Evolutionary conservation across 1,140 invertebrate genomes (phyloP), one percentile per base, ranked within the genome.

Genomic region (Andricus grossulariae): DNA sequence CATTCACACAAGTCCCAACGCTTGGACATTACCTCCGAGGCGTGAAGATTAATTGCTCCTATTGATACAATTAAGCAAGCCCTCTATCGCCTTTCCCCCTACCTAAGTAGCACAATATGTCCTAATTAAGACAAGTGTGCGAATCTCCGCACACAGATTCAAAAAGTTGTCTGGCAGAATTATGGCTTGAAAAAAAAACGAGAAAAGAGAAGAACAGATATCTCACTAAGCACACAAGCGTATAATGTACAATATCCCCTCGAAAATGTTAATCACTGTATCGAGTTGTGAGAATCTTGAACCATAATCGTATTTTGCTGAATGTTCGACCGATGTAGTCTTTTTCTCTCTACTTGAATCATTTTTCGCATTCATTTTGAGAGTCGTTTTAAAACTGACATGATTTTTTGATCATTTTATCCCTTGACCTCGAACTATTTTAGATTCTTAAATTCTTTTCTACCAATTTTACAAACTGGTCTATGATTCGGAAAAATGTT

Each of bases 1-100:
- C 80, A 85, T 83, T 82, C 84, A 87, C 50, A 76, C 86, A 19
- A 85, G 84, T 82, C 86, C 88, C 51, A 91, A 90, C 78, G 83
- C 89, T 77, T 91, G 90, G 90, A 90, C 89, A 52, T 77, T 91
- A 73, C 90, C 90, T 72, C 89, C 89, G 74, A 87, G 90, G 82
- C 88, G 86, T 83, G 85, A 89, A 75, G 87, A 88, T 84, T 90
- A 89, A 86, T 81, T 81, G 74, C 79, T 74, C 54, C 39, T 75
- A 66, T 80, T 80, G 71, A 80, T 74, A 75, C 77, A 77, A 83
- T 75, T 80, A 81, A 80, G 84, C 76, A 75, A 86, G 83, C 60
- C 73, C 79, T 84, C 82, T 81, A 83, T 87, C 81, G 86, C 85
- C 86, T 88, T 86, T 80, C 83, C 81, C 81, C 76, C 78, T 78